Percentiles rank a stretch among this genome's conserved stretches.
Conservation (phyloP, 2,888 invertebrate genomes). For the Serripes groenlandicus region DNA sequence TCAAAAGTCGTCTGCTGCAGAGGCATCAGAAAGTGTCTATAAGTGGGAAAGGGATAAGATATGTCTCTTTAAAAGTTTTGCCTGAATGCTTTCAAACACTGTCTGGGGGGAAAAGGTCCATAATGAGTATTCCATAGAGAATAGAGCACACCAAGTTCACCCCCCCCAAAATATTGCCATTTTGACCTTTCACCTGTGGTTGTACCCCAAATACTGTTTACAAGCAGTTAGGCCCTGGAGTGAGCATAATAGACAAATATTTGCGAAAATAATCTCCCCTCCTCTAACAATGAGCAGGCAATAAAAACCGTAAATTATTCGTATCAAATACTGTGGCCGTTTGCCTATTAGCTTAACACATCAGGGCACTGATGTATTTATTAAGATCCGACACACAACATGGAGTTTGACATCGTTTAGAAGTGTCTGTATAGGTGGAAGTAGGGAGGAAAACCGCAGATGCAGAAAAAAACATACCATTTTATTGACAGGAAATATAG, state of each 20-base stretch:
- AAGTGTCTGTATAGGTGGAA: conserved; percentile 10
- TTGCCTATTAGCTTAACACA: conserved; percentile 65
- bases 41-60: too few species aligned
- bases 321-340: conserved; percentile 63
- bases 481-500: conserved; percentile 11
- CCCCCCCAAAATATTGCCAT: conserved; percentile 38
- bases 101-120: too few species aligned
- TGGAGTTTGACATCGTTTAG: background rate
- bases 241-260: conserved; percentile 26
- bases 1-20: too few species aligned
- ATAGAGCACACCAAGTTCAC: background rate
- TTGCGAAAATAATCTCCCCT: conserved; percentile 24
- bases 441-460: conserved; percentile 17
- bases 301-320: conserved; percentile 64
- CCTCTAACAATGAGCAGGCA: conserved; percentile 39
- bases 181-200: conserved; percentile 61
- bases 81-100: too few species aligned
- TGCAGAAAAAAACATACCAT: background rate
- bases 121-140: conserved; percentile 7
- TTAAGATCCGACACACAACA: conserved; percentile 35
- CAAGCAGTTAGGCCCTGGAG: conserved; percentile 23
- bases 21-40: too few species aligned
- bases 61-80: too few species aligned
- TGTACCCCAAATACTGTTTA: conserved; percentile 43
- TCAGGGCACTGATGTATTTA: conserved; percentile 54